phyloP scores from a whole-genome alignment of 2,888 invertebrate genomes.

The Himalopsyche tibetana region DNA sequence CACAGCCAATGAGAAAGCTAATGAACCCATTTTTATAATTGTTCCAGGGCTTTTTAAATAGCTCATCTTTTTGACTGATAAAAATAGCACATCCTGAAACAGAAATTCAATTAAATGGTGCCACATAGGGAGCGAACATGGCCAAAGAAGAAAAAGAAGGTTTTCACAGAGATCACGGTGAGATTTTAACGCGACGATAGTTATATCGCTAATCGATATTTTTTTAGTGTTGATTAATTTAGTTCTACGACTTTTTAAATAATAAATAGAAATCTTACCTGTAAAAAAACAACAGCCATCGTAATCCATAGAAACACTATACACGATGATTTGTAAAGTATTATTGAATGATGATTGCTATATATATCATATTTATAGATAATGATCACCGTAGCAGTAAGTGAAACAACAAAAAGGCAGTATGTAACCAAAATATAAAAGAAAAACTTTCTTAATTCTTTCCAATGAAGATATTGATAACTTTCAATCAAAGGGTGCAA shows the following conservation, averaged over 20 bases:
- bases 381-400: not conserved
- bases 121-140: too few relatives aligned
- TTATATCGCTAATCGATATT: too few relatives aligned
- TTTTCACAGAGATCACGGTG: too few relatives aligned
- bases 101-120: not conserved
- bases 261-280: not conserved
- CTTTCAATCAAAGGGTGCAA: not conserved
- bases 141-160: too few relatives aligned
- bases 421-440: not conserved
- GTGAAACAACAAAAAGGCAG: not conserved
- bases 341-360: not conserved
- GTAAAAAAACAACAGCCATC: not conserved
- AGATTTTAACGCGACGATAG: too few relatives aligned
- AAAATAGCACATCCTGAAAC: slow-evolving; percentile 76
- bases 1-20: slow-evolving; percentile 72
- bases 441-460: not conserved
- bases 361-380: not conserved
- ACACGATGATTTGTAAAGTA: not conserved
- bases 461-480: not conserved
- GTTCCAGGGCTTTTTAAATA: slow-evolving; percentile 77
- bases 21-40: slow-evolving; percentile 76
- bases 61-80: slow-evolving; percentile 74
- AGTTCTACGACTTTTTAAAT: too few relatives aligned
- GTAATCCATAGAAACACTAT: not conserved
- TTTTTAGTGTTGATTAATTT: too few relatives aligned